A percentile compares a stretch with the other conserved stretches of the same genome.
Evolutionary conservation across 1,140 invertebrate species (phyloP).

Genomic region (Zophobas atratus): DNA sequence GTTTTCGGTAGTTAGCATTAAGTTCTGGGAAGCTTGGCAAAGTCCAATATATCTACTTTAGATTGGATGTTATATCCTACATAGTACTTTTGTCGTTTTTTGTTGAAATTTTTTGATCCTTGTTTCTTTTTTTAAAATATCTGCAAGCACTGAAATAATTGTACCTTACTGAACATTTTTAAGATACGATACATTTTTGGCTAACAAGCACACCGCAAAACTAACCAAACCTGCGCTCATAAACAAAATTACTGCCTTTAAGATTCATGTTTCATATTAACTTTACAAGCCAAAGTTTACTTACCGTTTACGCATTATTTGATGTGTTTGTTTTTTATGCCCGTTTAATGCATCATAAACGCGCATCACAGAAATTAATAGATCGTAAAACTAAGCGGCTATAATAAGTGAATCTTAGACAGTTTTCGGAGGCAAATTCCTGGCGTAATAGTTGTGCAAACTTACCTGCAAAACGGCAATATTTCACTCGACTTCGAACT

Average conservation of each 20-base stretch:
- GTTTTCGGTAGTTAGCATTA: too few species aligned
- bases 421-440: slow-evolving; percentile 1
- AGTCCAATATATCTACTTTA: too few species aligned
- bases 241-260: slow-evolving; percentile 6
- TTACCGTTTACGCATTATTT: slow-evolving; percentile 25
- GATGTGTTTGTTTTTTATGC: slow-evolving; percentile 11
- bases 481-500: slow-evolving; percentile 15
- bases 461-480: slow-evolving; percentile 19
- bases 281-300: slow-evolving; percentile 24
- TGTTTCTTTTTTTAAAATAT: too few species aligned
- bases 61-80: too few species aligned
- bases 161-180: too few species aligned
- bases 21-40: too few species aligned
- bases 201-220: too few species aligned
- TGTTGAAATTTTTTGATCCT: too few species aligned
- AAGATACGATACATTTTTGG: too few species aligned
- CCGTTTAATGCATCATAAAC: slow-evolving; percentile 4
- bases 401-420: slow-evolving; percentile 24
- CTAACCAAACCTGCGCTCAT: background rate
- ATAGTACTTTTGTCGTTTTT: too few species aligned
- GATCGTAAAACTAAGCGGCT: slow-evolving; percentile 17
- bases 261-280: slow-evolving; percentile 7
- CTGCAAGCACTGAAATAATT: too few species aligned
- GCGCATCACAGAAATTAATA: slow-evolving; percentile 22
- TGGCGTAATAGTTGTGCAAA: slow-evolving; percentile 15